A percentile compares a stretch with the other conserved stretches of the same genome.
These are phyloP conservation scores for Miltochrista miniata DNA, from an alignment of 2,888 invertebrate species.

Conservation along the genomic window DNA sequence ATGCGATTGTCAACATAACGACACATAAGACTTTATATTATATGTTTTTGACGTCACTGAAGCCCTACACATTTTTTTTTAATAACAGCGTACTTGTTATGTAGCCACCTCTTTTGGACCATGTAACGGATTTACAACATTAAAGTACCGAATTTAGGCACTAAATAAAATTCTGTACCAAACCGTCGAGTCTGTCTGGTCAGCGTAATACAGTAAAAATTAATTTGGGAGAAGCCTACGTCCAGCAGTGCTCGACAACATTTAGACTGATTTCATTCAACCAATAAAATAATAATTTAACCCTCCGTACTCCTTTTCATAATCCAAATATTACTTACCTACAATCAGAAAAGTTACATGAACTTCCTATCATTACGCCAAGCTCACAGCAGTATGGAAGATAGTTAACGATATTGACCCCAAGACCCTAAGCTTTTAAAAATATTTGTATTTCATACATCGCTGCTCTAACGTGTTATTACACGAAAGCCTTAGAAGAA, in stretches of 20 bases:
- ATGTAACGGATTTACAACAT: too few relatives aligned
- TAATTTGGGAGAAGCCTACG: too few relatives aligned
- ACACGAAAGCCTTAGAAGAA: conserved; percentile 17
- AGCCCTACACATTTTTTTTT: not conserved
- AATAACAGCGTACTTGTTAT: too few relatives aligned
- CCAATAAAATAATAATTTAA: not conserved
- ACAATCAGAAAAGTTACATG: conserved; percentile 24
- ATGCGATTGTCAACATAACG: too few relatives aligned
- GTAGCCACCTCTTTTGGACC: not conserved
- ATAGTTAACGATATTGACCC: conserved; percentile 14
- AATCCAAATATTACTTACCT: conserved; percentile 18
- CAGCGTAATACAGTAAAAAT: too few relatives aligned
- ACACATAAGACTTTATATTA: too few relatives aligned
- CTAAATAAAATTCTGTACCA: too few relatives aligned
- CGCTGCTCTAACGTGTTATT: conserved; percentile 19
- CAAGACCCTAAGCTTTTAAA: conserved; percentile 19
- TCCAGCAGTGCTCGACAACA: too few relatives aligned
- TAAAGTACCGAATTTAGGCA: too few relatives aligned
- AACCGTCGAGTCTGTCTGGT: too few relatives aligned
- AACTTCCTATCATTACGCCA: conserved; percentile 25
- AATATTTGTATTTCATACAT: conserved; percentile 30
- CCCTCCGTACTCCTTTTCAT: conserved; percentile 3
- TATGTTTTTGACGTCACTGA: not conserved
- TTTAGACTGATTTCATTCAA: too few relatives aligned
- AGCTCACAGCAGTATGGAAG: conserved; percentile 31